These are phyloP conservation scores for Pyralis farinalis DNA, from an alignment of 2,888 invertebrate genomes.

Conservation along the genomic window DNA sequence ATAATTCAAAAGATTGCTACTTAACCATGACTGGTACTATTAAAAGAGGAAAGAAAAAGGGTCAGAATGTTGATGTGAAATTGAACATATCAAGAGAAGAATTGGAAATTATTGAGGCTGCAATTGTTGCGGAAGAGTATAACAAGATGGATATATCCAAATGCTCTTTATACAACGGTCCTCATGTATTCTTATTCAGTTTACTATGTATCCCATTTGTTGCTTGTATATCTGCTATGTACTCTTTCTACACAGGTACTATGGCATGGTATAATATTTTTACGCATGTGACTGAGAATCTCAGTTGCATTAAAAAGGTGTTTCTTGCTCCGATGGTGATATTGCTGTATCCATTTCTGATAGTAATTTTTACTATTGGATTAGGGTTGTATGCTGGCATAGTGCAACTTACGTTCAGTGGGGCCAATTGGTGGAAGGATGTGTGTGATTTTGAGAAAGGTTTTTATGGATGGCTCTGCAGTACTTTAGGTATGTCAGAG, in stretches of 20 bases:
- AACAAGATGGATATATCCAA: slow-evolving; percentile 79
- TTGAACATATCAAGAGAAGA: slow-evolving; percentile 87
- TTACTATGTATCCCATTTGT: slow-evolving; percentile 85
- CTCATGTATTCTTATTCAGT: slow-evolving; percentile 84
- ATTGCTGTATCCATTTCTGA: slow-evolving; percentile 85
- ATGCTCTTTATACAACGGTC: slow-evolving; percentile 81
- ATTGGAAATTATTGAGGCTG: slow-evolving; percentile 84
- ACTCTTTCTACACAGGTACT: slow-evolving; percentile 88
- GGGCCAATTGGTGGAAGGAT: slow-evolving; percentile 85
- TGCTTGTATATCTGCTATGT: slow-evolving; percentile 81
- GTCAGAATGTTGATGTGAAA: slow-evolving; percentile 86
- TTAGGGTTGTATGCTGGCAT: slow-evolving; percentile 85
- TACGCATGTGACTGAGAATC: slow-evolving; percentile 85
- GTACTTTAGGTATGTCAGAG: slow-evolving; percentile 83
- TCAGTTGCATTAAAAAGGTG: slow-evolving; percentile 82
- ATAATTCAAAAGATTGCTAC: slow-evolving; percentile 78
- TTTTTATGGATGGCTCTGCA: slow-evolving; percentile 89
- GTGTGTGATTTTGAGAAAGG: slow-evolving; percentile 89
- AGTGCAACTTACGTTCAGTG: slow-evolving; percentile 85
- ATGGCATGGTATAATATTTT: slow-evolving; percentile 89
- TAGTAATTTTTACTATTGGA: slow-evolving; percentile 83
- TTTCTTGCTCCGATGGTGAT: slow-evolving; percentile 85
- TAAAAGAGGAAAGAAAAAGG: slow-evolving; percentile 86
- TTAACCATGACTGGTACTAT: slow-evolving; percentile 88
- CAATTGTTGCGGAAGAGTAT: slow-evolving; percentile 79